Evolutionary conservation across 2,797 vertebrate genomes (phyloP).

Genomic region (Poecilia gillii): DNA sequence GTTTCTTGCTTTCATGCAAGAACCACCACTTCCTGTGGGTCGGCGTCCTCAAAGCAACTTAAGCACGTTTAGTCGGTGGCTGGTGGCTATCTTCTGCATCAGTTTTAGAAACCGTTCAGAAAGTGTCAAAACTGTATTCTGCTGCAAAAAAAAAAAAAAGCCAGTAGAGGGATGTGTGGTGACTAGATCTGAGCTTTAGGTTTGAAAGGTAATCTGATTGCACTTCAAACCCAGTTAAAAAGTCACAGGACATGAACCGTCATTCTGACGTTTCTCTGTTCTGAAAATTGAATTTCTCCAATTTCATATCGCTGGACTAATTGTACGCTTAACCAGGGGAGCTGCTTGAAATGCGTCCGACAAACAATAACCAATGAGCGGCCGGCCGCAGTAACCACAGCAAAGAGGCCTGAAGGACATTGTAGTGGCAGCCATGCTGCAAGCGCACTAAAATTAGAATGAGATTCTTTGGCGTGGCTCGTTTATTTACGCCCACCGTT

Average conservation of each 20-base stretch:
- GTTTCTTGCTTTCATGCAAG: background rate
- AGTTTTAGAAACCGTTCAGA: background rate
- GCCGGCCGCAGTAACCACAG: constrained; percentile 27
- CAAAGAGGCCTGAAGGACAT: constrained; percentile 36
- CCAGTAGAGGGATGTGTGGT: background rate
- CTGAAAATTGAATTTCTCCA: background rate
- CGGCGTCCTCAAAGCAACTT: background rate
- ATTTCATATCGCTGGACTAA: background rate
- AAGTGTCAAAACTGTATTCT: background rate
- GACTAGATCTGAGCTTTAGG: background rate
- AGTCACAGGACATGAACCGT: background rate
- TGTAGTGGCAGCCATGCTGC: constrained; percentile 49
- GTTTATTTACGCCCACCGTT: constrained; percentile 43
- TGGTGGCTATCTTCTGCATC: background rate
- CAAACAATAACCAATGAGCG: constrained; percentile 22
- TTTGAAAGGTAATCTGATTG: background rate
- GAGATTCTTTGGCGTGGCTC: constrained; percentile 40
- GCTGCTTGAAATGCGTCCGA: background rate
- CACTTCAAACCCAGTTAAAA: background rate
- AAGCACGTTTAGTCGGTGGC: background rate
- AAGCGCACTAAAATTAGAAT: constrained; percentile 67
- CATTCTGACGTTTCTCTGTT: background rate
- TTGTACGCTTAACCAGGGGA: background rate
- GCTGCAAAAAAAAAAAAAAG: background rate
- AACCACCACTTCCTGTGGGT: background rate